Evolutionary conservation across 2,888 invertebrate species (phyloP), one percentile per base, ranked within the genome.

Genomic region (Geotrupes spiniger): DNA sequence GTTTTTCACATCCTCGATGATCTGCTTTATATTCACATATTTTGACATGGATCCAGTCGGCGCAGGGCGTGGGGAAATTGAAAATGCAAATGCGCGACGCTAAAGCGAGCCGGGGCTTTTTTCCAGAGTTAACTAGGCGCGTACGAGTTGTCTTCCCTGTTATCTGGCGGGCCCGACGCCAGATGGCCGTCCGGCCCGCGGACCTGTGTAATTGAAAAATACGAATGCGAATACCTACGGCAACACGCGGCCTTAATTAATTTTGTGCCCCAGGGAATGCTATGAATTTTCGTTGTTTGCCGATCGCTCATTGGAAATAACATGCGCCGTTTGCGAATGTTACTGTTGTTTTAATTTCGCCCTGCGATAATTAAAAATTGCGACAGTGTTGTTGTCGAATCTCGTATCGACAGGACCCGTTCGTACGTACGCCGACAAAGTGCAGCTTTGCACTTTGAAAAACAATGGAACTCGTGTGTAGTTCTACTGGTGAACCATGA

Each of bases 141-240:
- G 53, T 53, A 45, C 42, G 49, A 49, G 58, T 50, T 49, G 21
- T 21, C 21, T 21, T 21, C 21, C 6, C 21, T 3, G 21, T 21
- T 21, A 21, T 21, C 21, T 21, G 21, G 4, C 21, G 21, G 21
- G 21, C 21, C 21, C 21, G 21, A 49, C 53, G 40, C 51, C 56
- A 57, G 51, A 51, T 59, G 59, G 4, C 21, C 21, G 6, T 21
- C 6, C 21, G 21, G 21, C 21, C 21, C 3, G 54, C 46, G 44
- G 42, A 38, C 38, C 45, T 48, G 49, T 42, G 47, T 61, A 61
- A 61, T 61, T 59, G 58, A 58, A 59, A 59, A 61, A 58, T 56
- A 54, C 56, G 51, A 49, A 51, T 45, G 49, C 54, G 50, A 49
- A 47, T 52, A 54, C 54, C 55, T 48, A 46, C 43, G 51, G 42